Conservation (phyloP, 2,888 invertebrate species). For the Scaptomyza reducta region DNA sequence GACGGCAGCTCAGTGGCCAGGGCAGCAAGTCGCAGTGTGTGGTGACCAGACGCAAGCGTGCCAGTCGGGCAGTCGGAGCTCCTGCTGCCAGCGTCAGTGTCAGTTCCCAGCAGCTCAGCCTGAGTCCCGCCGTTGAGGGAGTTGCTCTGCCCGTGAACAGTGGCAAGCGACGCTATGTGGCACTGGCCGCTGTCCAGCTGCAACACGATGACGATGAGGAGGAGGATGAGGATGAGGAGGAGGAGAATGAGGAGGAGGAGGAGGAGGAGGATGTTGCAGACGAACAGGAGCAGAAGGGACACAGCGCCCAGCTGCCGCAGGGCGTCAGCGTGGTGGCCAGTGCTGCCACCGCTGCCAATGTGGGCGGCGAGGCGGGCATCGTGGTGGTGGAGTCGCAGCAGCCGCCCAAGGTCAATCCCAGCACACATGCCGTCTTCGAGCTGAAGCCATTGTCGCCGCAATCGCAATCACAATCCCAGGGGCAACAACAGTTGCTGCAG, state of each 20-base stretch:
- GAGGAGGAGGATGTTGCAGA: not conserved
- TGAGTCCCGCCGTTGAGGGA: constrained; percentile 15
- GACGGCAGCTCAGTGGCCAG: constrained; percentile 70
- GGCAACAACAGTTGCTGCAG: constrained; percentile 19
- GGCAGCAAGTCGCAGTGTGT: constrained; percentile 77
- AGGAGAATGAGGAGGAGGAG: constrained; percentile 8
- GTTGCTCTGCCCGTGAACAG: constrained; percentile 1
- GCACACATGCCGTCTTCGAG: constrained; percentile 80
- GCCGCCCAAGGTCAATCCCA: constrained; percentile 80
- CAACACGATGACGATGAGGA: constrained; percentile 30
- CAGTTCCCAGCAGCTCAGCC: constrained; percentile 51
- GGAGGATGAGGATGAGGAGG: constrained; percentile 18
- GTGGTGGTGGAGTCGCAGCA: constrained; percentile 68
- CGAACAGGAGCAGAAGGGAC: constrained; percentile 8
- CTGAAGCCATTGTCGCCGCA: constrained; percentile 62
- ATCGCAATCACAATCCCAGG: too few species aligned
- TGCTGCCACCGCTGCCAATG: constrained; percentile 58
- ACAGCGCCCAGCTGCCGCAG: constrained; percentile 42
- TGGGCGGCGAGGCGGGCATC: constrained; percentile 64
- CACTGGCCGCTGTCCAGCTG: constrained; percentile 51
- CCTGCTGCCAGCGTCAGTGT: constrained; percentile 35
- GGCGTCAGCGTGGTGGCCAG: constrained; percentile 59
- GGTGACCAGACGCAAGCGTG: constrained; percentile 73
- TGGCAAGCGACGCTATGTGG: constrained; percentile 60
- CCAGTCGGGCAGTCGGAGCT: constrained; percentile 20